phyloP scores from a whole-genome alignment of 2,888 invertebrate species.

The Hoplodrina blanda region DNA sequence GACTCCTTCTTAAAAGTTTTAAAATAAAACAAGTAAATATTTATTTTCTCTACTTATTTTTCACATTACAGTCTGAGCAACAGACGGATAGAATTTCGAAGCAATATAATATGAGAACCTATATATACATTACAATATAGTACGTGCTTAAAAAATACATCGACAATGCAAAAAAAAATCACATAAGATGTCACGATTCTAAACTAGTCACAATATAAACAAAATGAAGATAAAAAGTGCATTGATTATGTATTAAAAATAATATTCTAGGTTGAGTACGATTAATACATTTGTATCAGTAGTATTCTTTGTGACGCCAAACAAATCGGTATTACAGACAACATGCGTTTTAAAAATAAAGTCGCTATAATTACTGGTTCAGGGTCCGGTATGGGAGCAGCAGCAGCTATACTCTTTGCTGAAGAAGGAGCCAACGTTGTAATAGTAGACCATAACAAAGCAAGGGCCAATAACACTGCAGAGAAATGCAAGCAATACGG shows the following conservation, averaged over 20 bases:
- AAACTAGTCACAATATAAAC: neutral
- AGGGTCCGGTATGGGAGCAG: constrained; percentile 43
- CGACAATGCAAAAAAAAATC: neutral
- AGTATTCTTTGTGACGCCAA: constrained; percentile 7
- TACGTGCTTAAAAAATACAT: too few species aligned
- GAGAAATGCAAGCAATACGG: constrained; percentile 54
- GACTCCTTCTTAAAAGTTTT: too few species aligned
- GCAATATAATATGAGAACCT: too few species aligned
- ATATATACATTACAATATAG: too few species aligned
- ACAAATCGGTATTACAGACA: neutral
- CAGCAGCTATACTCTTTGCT: constrained; percentile 33
- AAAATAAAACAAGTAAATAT: too few species aligned
- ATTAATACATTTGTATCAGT: neutral
- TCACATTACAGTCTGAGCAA: too few species aligned
- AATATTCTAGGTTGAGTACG: neutral
- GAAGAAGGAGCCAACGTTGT: constrained; percentile 39
- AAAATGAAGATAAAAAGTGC: constrained; percentile 2
- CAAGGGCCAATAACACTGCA: constrained; percentile 7
- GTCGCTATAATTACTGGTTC: constrained; percentile 29
- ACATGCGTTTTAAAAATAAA: constrained; percentile 51
- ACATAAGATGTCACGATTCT: neutral
- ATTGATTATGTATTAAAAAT: neutral
- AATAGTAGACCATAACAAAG: constrained; percentile 17
- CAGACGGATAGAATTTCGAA: too few species aligned
- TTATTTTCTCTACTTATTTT: too few species aligned